Evolutionary conservation across 2,113 vertebrate species (phyloP).

Genomic region (Bettongia penicillata): DNA sequence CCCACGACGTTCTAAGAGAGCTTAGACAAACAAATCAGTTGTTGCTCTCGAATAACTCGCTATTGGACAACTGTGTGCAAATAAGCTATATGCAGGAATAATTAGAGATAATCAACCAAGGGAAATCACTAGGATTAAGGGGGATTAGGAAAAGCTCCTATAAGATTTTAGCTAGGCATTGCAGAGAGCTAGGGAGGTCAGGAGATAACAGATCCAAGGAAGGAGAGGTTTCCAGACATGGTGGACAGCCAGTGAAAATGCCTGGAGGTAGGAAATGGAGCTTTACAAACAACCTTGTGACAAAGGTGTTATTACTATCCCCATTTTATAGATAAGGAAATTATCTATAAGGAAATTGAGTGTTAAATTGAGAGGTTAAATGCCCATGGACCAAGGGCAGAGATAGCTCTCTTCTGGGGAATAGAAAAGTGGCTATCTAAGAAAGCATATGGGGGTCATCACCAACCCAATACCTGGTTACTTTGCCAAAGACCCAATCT

Average conservation of each 20-base stretch:
- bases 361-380: too few species aligned
- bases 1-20: background rate
- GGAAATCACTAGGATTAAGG: background rate
- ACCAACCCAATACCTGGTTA: too few species aligned
- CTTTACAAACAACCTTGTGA: too few species aligned
- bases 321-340: too few species aligned
- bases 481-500: too few species aligned
- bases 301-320: too few species aligned
- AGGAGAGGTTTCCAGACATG: background rate
- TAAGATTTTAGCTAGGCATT: background rate
- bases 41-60: background rate
- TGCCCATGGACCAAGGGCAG: too few species aligned
- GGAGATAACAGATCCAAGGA: background rate
- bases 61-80: background rate
- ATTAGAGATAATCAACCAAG: background rate
- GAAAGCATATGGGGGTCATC: too few species aligned
- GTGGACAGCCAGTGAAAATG: background rate
- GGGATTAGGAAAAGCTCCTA: background rate
- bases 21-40: background rate
- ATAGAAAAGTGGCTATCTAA: too few species aligned
- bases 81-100: background rate
- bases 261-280: background rate
- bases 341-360: too few species aligned
- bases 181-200: background rate
- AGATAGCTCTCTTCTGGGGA: too few species aligned